Base-by-base conservation (phyloP, 2,113 vertebrate species). In the Tylochromis polylepis region DNA sequence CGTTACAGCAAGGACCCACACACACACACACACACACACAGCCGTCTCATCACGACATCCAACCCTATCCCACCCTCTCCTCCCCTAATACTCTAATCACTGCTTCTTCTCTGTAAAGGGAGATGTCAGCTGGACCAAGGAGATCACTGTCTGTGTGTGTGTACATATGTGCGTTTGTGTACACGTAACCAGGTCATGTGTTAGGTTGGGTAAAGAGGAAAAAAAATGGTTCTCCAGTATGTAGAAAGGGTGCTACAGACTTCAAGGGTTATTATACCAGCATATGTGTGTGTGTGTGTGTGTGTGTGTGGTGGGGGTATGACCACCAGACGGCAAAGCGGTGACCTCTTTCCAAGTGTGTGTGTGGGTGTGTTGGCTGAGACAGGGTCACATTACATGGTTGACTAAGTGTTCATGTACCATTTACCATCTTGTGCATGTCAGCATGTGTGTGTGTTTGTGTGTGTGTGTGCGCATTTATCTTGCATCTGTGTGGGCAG, bases 321-420 rank as follows among this genome's bases (percentile, higher is more conserved):
- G 82, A 86, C 84, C 84, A 90, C 91, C 94, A 95, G 95, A 94
- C 91, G 92, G 92, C 49, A 88, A 93, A 93, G 91, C 87, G 88
- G 43, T 94, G 94, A 95, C 95, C 94, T 92, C 93, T 93, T 94
- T 92, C 86, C 79, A 70, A 81, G 58, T 60, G 75, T 79, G 51
- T 78, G 80, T 82, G 67, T 43, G 55, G 24, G 70, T 84, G 82
- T 84, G 81, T 81, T 78, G 79, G 85, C 81, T 72, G 70, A 79
- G 83, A 89, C 87, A 87, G 46, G 83, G 89, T 91, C 92, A 89
- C 70, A 91, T 95, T 93, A 87, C 88, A 93, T 79, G 95, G 87
- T 89, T 93, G 92, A 95, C 84, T 92, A 91, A 90, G 86, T 92
- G 90, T 81, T 90, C 90, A 92, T 94, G 91, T 93, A 92, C 85